These are phyloP conservation scores for Gyrodactylus salaris DNA, from an alignment of 1,140 invertebrate genomes.

Conservation along the genomic window DNA sequence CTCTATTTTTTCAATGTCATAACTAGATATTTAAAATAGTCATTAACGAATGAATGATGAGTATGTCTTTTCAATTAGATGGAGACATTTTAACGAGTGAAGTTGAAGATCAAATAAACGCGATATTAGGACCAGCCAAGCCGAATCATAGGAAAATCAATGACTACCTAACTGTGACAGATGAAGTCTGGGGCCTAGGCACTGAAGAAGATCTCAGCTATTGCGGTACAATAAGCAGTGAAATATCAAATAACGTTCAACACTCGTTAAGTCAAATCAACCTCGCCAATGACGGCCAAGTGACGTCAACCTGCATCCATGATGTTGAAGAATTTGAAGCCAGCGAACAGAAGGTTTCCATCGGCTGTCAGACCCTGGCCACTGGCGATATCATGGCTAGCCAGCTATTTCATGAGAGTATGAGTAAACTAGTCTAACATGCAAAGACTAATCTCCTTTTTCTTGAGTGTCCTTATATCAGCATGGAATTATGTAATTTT, in stretches of 20 bases:
- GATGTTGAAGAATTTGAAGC: not conserved
- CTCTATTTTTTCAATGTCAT: too few relatives aligned
- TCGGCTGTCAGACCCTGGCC: slow-evolving; percentile 15
- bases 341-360: not conserved
- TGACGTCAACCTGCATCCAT: not conserved
- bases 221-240: not conserved
- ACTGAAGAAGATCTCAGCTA: not conserved
- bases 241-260: not conserved
- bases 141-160: not conserved
- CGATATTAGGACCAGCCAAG: not conserved
- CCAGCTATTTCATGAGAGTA: slow-evolving; percentile 17
- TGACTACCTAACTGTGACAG: not conserved
- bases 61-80: not conserved
- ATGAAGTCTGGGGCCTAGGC: not conserved
- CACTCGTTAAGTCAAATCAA: not conserved
- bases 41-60: too few relatives aligned
- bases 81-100: not conserved
- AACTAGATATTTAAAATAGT: too few relatives aligned
- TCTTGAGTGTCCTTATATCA: too few relatives aligned
- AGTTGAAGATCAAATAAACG: not conserved
- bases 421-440: slow-evolving; percentile 3
- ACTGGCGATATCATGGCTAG: slow-evolving; percentile 20
- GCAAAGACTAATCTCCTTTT: too few relatives aligned
- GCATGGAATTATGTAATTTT: too few relatives aligned
- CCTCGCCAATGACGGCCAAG: not conserved